Evolutionary conservation across 2,113 vertebrate species (phyloP), one percentile per base, ranked within the genome.

Genomic region (Craseonycteris thonglongyai): DNA sequence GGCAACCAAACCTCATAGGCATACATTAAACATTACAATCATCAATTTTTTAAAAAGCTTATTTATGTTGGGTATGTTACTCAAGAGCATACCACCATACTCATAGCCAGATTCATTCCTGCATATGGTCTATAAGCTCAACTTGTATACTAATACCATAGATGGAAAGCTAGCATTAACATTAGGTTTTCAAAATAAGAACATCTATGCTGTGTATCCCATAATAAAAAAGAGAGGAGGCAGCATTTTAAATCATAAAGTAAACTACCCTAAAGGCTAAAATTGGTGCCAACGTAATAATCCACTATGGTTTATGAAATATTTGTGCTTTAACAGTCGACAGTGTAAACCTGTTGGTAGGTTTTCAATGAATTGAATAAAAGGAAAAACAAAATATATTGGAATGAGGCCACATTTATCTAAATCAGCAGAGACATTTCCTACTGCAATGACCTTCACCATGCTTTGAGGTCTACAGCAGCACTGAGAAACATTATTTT

Each of bases 361-460:
- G 30, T 96, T 97, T 98, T 96, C 96, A 96, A 97, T 96, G 95
- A 96, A 97, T 58, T 95, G 96, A 93, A 97, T 97, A 96, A 98
- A 98, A 98, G 81, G 87, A 71, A 97, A 97, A 98, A 93, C 8
- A 94, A 90, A 98, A 97, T 95, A 51, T 91, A 74, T 71, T 97
- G 94, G 83, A 96, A 97, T 97, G 95, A 97, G 59, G 49, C 90
- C 71, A 94, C 51, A 14, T 98, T 98, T 97, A 97, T 98, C 96
- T 98, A 98, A 97, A 98, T 98, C 95, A 97, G 10, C 93, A 93
- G 81, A 98, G 97, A 97, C 96, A 91, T 92, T 97, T 96, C 95
- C 94, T 76, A 49, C 72, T 74, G 88, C 97, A 97, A 35, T 98
- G 98, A 98, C 97, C 97, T 98, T 98, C 96, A 87, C 87, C 96